Evolutionary conservation across 2,113 vertebrate species (phyloP), one percentile per base, ranked within the genome.

Genomic region (Clinocottus analis): DNA sequence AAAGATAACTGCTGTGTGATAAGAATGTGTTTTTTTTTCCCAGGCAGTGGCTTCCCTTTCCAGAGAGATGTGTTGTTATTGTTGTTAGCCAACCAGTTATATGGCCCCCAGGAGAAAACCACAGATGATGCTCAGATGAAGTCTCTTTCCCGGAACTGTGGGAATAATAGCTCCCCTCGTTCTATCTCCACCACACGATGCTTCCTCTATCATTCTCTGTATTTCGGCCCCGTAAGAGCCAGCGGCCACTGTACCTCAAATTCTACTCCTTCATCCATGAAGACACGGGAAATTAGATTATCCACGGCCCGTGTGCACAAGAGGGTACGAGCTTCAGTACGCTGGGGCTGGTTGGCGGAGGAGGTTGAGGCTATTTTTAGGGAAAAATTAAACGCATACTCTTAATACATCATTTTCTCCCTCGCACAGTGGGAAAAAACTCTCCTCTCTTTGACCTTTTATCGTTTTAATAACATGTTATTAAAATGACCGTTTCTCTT

Each of bases 21-120:
- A 75, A 65, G 75, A 63, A 60, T 75, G 53, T 56, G 3, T 23
- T 71, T 78, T 82, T 82, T 82, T 82, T 33, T 33, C 29, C 37
- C 33, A 79, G 55, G 63, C 61, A 72, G 75, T 9, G n/a, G 65
- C 35, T 80, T 88, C 83, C 53, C 27, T 43, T 84, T 77, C 79
- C 60, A 82, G 80, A 72, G 84, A 82, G 72, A 85, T 74, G 69
- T 87, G 85, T 84, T 90, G 80, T 89, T 87, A 84, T 89, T 90
- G 77, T 89, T 86, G 77, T 85, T 89, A 82, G 86, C 80, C 85
- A 68, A 82, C 82, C 82, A 79, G 81, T 87, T 79, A 13, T 27
- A 80, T 45, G 78, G 72, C 82, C 90, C 87, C 77, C 90, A 60
- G 88, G 89, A 84, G 92, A 87, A 82, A 86, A 89, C 35, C 75